Conservation (phyloP, 2,113 vertebrate genomes). For the Mus musculus region DNA sequence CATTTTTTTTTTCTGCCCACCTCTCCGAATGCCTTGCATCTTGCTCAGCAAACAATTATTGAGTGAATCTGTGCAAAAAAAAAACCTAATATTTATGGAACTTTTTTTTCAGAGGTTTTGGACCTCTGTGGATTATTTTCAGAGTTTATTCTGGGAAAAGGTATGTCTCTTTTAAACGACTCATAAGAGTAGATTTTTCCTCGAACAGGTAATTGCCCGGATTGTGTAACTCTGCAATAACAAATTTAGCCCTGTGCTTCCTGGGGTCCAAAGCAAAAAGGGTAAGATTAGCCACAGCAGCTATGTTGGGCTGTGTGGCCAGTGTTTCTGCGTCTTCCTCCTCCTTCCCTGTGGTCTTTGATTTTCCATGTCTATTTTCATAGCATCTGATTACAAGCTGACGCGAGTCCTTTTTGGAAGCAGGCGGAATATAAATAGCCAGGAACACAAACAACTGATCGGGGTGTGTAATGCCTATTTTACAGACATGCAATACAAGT, state of each 20-base stretch:
- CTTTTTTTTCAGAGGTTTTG: neutral
- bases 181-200: constrained; percentile 42
- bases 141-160: constrained; percentile 56
- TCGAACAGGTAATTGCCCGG: constrained; percentile 71
- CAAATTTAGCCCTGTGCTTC: constrained; percentile 77
- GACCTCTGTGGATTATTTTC: constrained; percentile 63
- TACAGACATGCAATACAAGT: constrained; percentile 71
- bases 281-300: constrained; percentile 74
- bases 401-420: constrained; percentile 79
- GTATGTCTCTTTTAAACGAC: constrained; percentile 27
- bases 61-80: constrained; percentile 4
- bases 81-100: constrained; percentile 47
- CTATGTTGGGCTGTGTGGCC: constrained; percentile 65
- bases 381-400: constrained; percentile 83
- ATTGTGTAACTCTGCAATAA: constrained; percentile 65
- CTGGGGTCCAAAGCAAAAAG: constrained; percentile 77
- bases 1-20: rapidly evolving
- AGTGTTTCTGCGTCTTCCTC: constrained; percentile 69
- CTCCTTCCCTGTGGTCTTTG: constrained; percentile 76
- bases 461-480: constrained; percentile 71
- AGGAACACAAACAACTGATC: constrained; percentile 80
- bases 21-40: neutral
- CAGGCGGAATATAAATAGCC: constrained; percentile 77
- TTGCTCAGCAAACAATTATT: constrained; percentile 11
- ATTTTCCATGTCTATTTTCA: constrained; percentile 83